phyloP scores from a whole-genome alignment of 2,113 vertebrate species.

The Rafetus swinhoei region DNA sequence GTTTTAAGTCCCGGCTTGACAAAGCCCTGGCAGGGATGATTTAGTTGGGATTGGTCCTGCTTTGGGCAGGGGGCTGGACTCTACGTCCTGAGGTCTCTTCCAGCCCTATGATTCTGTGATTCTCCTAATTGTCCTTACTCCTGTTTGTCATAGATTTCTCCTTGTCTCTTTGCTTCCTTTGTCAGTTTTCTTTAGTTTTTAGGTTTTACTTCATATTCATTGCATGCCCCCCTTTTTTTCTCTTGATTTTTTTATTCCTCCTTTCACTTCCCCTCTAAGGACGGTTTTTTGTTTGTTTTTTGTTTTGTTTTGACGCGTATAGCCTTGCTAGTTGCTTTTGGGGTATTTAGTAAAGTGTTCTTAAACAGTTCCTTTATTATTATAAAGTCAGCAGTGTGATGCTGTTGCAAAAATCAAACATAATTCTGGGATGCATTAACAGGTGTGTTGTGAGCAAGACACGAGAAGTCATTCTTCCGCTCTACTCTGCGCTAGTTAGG shows the following conservation, averaged over 20 bases:
- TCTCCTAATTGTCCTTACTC: not conserved
- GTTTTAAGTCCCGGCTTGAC: no score
- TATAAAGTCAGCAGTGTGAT: not conserved
- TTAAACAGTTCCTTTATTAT: not conserved
- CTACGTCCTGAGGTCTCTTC: no score
- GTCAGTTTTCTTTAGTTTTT: not conserved
- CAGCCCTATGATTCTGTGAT: no score
- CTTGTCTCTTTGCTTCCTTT: not conserved
- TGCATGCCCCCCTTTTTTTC: not conserved
- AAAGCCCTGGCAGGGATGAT: no score
- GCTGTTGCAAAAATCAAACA: no score
- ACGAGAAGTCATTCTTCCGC: no score
- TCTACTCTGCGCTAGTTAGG: no score
- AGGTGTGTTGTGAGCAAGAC: no score
- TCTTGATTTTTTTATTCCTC: not conserved
- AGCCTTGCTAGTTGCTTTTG: not conserved
- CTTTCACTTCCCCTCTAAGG: not conserved
- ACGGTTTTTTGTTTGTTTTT: not conserved
- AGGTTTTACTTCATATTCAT: not conserved
- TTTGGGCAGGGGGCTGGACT: no score
- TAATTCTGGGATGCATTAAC: no score
- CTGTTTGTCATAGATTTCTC: not conserved
- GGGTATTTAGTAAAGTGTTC: not conserved
- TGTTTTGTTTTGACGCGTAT: not conserved
- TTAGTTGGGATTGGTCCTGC: no score